Base-by-base conservation (phyloP, 2,888 invertebrate genomes). In the Drosophila buzzatii region DNA sequence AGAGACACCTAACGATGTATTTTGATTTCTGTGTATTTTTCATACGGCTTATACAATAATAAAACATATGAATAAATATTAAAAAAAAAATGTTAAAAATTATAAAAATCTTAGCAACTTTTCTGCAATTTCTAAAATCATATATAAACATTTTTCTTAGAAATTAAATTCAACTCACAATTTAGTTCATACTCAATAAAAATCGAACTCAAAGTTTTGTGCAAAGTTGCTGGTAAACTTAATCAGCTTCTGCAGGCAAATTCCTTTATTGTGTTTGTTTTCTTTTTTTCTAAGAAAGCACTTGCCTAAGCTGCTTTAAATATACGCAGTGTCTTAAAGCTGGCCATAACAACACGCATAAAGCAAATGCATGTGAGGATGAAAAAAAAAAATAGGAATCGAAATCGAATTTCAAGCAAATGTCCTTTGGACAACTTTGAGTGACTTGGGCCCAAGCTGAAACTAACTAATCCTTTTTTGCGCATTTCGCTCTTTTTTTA, bases 391-490 rank as follows among this genome's bases (percentile, higher is more conserved):
- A 76, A 64, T 62, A 1, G 23, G 20, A 35, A 20, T 37, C 74
- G 67, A 69, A 84, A 87, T 84, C 82, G 85, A 84, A 80, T 87
- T 87, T 79, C 57, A 55, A 8, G 16, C 53, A 20, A 53, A 53
- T 53, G 53, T 53, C 37, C 53, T 53, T 53, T 37, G 53, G 87
- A 73, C 85, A 85, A 74, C 67, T 81, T 76, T 82, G 82, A 70
- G 76, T 65, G 70, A 80, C 82, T 86, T 72, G 74, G 76, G 85
- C 64, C 51, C 47, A 63, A 51, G 47, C 66, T 65, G 45, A 47
- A 80, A 80, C 89, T 88, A 85, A 88, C 85, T 85, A 85, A 85
- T 88, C 85, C 88, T 85, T 85, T 85, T 83, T 88, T 81, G 73
- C 79, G 79, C 75, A 79, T 88, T 85, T 75, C 61, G 72, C 73